phyloP scores from a whole-genome alignment of 2,797 vertebrate species.

The Rhinophrynus dorsalis region DNA sequence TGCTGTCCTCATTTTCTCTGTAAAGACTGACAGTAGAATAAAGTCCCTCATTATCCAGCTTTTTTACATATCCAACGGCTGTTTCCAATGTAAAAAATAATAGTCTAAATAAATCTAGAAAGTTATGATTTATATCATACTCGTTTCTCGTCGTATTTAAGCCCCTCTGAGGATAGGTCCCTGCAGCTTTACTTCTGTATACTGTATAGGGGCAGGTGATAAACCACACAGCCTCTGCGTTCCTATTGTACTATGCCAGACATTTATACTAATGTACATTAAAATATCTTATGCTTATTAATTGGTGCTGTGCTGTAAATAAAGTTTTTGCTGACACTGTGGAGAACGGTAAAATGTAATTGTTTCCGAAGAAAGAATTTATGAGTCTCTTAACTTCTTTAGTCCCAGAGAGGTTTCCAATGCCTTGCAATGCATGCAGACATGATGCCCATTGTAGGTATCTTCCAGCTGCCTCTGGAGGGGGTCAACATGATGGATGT shows the following conservation, averaged over 20 bases:
- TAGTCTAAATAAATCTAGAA: neutral
- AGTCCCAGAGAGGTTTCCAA: too few relatives aligned
- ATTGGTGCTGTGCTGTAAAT: constrained; percentile 45
- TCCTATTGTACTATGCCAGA: neutral
- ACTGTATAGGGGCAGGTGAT: constrained; percentile 12
- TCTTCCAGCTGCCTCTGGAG: too few relatives aligned
- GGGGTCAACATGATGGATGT: too few relatives aligned
- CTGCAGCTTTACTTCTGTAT: neutral
- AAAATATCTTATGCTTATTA: constrained; percentile 45
- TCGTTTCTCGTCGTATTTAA: too few relatives aligned
- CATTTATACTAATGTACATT: constrained; percentile 14
- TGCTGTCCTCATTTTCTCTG: too few relatives aligned
- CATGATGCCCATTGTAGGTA: too few relatives aligned
- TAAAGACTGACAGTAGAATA: too few relatives aligned
- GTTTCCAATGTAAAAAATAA: too few relatives aligned
- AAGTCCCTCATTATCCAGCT: too few relatives aligned
- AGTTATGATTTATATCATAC: neutral
- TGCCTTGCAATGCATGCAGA: too few relatives aligned
- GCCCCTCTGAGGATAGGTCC: neutral
- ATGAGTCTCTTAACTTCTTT: constrained; percentile 41
- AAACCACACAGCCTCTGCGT: constrained; percentile 15
- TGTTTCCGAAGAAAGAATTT: constrained; percentile 46
- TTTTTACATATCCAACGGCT: too few relatives aligned
- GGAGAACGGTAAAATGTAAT: constrained; percentile 44
- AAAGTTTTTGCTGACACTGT: constrained; percentile 40